These are phyloP conservation scores for Sapajus apella DNA, from an alignment of 2,113 vertebrate genomes.

Conservation along the genomic window DNA sequence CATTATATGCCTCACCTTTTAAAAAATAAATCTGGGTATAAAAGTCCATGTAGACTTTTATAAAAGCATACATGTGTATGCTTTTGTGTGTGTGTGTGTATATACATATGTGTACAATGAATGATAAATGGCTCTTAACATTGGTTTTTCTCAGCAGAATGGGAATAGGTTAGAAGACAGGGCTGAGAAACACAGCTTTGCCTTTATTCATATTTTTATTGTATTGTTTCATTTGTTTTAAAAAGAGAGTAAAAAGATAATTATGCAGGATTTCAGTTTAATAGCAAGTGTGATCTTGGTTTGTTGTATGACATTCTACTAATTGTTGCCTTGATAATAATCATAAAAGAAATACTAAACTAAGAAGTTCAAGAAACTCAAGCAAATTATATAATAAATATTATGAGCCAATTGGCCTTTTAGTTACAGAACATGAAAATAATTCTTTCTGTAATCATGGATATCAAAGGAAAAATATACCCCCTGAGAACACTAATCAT, in stretches of 20 bases:
- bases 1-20: background rate
- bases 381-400: background rate
- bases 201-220: background rate
- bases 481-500: background rate
- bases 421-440: background rate
- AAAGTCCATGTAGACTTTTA: background rate
- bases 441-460: background rate
- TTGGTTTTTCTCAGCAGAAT: background rate
- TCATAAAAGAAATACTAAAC: background rate
- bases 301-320: background rate
- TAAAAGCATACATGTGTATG: background rate
- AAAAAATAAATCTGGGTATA: background rate
- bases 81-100: background rate
- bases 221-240: background rate
- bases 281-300: background rate
- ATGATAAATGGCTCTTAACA: background rate
- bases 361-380: constrained; percentile 15
- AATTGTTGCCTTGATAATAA: background rate
- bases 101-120: background rate
- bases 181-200: background rate
- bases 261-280: background rate
- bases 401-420: background rate
- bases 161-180: background rate
- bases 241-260: background rate
- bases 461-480: background rate